A percentile compares a stretch with the other conserved stretches of the same genome.
phyloP scores from a whole-genome alignment of 2,797 vertebrate genomes.

The Pagetopsis macropterus region DNA sequence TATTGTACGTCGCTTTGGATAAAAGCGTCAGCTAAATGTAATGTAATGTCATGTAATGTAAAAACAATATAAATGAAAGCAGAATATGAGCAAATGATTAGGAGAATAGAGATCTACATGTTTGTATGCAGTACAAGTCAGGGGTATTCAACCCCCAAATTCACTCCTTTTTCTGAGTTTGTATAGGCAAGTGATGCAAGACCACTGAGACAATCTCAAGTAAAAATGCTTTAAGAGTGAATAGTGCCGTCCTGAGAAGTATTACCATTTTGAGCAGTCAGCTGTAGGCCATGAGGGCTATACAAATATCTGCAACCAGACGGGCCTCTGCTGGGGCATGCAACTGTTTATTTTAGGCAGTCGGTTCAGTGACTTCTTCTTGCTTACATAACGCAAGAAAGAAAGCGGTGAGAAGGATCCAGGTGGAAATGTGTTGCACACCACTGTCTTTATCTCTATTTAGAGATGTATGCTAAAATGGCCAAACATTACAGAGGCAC shows the following conservation, averaged over 20 bases:
- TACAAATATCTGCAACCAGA: constrained; percentile 56
- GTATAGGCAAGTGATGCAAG: constrained; percentile 20
- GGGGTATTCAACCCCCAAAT: constrained; percentile 1
- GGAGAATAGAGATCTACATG: not conserved
- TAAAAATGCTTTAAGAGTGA: constrained; percentile 36
- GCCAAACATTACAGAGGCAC: constrained; percentile 10
- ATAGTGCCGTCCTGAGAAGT: constrained; percentile 44
- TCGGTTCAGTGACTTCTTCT: constrained; percentile 36
- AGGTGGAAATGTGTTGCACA: constrained; percentile 35
- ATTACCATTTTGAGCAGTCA: constrained; percentile 48
- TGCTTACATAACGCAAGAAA: constrained; percentile 12
- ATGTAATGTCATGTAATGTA: too few relatives aligned
- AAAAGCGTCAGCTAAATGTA: too few relatives aligned
- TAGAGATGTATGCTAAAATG: constrained; percentile 25
- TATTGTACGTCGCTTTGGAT: too few relatives aligned
- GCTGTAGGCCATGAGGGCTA: constrained; percentile 55
- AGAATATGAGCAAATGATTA: constrained; percentile 1
- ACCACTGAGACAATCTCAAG: constrained; percentile 17
- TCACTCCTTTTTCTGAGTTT: constrained; percentile 11
- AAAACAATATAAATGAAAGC: not conserved
- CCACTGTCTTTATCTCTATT: constrained; percentile 22
- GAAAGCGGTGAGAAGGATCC: constrained; percentile 13
- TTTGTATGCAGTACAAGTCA: not conserved
- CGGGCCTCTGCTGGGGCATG: constrained; percentile 41
- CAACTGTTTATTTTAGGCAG: constrained; percentile 52